A percentile compares a stretch with the other conserved stretches of the same genome.
These are phyloP conservation scores for Nephila pilipes DNA, from an alignment of 1,140 invertebrate species.

Conservation along the genomic window DNA sequence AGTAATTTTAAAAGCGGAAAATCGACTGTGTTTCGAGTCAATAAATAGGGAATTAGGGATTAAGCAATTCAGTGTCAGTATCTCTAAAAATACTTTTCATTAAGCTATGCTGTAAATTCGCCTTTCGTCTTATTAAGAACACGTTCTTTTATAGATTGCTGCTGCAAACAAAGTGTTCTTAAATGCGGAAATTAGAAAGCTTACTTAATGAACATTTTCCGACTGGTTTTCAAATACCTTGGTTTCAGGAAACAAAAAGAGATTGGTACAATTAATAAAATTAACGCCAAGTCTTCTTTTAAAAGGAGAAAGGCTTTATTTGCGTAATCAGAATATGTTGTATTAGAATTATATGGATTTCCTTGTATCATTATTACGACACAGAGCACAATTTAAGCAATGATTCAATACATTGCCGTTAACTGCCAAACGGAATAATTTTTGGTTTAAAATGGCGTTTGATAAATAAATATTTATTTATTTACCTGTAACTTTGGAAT, in stretches of 20 bases:
- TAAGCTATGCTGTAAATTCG: background rate
- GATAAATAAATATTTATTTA: too few species aligned
- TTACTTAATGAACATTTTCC: background rate
- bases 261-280: background rate
- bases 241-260: background rate
- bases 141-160: background rate
- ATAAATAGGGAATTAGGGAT: background rate
- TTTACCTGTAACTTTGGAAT: too few species aligned
- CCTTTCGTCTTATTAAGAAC: background rate
- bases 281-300: background rate
- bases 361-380: too few species aligned
- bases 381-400: too few species aligned
- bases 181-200: background rate
- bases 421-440: too few species aligned
- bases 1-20: background rate
- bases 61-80: background rate
- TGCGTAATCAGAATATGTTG: too few species aligned
- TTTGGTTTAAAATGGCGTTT: too few species aligned
- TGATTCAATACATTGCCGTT: too few species aligned
- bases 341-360: too few species aligned
- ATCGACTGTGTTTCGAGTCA: background rate
- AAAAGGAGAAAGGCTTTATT: too few species aligned
- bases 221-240: background rate
- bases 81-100: slow-evolving; percentile 1
- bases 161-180: background rate